Percentiles rank a stretch among this genome's conserved stretches.
Conservation (phyloP, 2,888 invertebrate genomes). For the Nemotelus pantherinus region DNA sequence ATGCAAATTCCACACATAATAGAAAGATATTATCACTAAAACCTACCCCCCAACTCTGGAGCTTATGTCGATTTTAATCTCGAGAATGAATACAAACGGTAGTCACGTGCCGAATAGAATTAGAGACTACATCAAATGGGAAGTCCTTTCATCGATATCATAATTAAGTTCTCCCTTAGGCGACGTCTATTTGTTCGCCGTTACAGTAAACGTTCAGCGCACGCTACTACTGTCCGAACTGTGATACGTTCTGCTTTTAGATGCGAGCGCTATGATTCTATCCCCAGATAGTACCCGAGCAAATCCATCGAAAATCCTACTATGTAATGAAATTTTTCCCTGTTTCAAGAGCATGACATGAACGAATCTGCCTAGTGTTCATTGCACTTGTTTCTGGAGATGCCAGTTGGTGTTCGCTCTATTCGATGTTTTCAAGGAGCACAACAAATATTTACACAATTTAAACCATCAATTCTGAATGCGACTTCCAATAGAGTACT, state of each 20-base stretch:
- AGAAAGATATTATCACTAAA: not conserved
- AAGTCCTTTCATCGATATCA: conserved; percentile 49
- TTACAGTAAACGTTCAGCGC: not conserved
- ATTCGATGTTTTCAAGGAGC: conserved; percentile 15
- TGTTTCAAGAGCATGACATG: conserved; percentile 13
- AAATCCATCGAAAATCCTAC: conserved; percentile 26
- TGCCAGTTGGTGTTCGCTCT: not conserved
- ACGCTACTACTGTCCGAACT: not conserved
- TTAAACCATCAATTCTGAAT: not conserved
- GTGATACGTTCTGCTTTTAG: too few relatives aligned
- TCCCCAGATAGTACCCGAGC: conserved; percentile 2
- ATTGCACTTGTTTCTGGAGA: not conserved
- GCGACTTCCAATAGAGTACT: not conserved
- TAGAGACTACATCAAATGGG: conserved; percentile 43
- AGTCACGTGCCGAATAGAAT: conserved; percentile 58
- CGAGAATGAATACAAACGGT: conserved; percentile 57
- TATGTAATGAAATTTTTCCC: conserved; percentile 35
- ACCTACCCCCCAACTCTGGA: conserved; percentile 51
- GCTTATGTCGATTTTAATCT: conserved; percentile 65
- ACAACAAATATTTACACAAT: conserved; percentile 26
- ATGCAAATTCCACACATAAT: not conserved
- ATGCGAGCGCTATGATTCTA: not conserved
- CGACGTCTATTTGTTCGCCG: conserved; percentile 32
- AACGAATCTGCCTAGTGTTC: conserved; percentile 4
- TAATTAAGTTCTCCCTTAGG: conserved; percentile 50